phyloP scores from a whole-genome alignment of 2,113 vertebrate species.

The Ibidorhyncha struthersii region DNA sequence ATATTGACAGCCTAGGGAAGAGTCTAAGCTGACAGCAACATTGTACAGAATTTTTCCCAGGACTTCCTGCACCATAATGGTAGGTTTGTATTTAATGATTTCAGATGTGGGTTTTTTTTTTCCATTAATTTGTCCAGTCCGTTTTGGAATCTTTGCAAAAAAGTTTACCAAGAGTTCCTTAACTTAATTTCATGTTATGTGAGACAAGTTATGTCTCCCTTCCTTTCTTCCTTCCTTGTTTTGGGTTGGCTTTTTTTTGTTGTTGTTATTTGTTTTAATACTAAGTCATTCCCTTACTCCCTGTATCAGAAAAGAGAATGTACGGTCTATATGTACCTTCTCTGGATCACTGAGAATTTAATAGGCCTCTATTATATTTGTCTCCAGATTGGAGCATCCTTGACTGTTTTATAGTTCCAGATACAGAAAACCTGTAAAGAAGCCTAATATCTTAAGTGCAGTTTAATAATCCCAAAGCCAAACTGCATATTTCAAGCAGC shows the following conservation, averaged over 20 bases:
- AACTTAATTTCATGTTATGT: background rate
- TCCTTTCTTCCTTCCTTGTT: background rate
- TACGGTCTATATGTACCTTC: background rate
- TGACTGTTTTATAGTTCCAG: background rate
- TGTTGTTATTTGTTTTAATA: background rate
- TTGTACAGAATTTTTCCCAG: background rate
- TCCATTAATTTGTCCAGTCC: background rate
- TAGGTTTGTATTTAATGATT: background rate
- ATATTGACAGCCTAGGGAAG: background rate
- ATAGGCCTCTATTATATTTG: background rate
- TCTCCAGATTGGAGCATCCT: background rate
- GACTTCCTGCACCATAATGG: background rate
- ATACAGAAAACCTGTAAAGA: background rate
- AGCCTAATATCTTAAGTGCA: background rate
- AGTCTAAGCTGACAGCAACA: background rate
- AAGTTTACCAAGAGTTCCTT: background rate
- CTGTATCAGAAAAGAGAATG: background rate
- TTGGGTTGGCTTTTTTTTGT: background rate
- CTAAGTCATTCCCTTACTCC: background rate
- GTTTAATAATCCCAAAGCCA: background rate
- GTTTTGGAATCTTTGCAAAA: background rate
- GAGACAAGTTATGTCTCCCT: background rate
- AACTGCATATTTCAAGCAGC: background rate
- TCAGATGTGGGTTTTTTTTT: background rate
- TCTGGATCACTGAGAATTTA: background rate